These are phyloP conservation scores for Andrena marginata DNA, from an alignment of 2,888 invertebrate genomes.

Conservation along the genomic window DNA sequence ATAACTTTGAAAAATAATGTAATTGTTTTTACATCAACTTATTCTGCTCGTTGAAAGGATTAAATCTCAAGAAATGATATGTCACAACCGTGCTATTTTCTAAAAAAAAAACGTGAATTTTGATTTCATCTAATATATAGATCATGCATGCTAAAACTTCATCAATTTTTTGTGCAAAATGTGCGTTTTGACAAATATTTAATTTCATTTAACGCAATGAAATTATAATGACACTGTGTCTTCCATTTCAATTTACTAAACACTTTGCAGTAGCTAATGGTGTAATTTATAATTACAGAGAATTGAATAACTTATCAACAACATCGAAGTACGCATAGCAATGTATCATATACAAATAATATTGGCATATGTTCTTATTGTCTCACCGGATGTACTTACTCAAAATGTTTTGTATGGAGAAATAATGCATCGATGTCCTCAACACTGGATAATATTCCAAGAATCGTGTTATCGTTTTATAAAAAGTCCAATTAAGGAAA, in stretches of 20 bases:
- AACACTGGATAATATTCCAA: constrained; percentile 93
- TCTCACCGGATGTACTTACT: constrained; percentile 37
- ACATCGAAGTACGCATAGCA: not conserved
- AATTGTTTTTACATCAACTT: no score
- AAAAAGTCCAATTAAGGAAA: constrained; percentile 92
- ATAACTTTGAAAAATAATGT: no score
- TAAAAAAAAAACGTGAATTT: not conserved
- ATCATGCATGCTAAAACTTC: no score
- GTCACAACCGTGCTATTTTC: not conserved
- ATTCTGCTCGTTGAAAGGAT: no score
- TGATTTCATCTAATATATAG: not conserved
- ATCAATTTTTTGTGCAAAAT: not conserved
- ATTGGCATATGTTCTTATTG: constrained; percentile 12
- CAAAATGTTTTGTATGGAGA: constrained; percentile 78
- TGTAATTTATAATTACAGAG: constrained; percentile 38
- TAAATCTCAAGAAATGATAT: no score
- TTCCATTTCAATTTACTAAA: constrained; percentile 7
- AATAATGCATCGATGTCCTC: constrained; percentile 88
- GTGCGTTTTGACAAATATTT: not conserved
- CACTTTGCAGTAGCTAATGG: not conserved
- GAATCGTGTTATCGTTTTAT: constrained; percentile 96
- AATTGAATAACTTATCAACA: not conserved
- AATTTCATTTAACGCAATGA: not conserved
- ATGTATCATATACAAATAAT: constrained; percentile 41
- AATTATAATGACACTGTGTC: not conserved